These are phyloP conservation scores for Venturia canescens DNA, from an alignment of 1,140 invertebrate species.

Conservation along the genomic window DNA sequence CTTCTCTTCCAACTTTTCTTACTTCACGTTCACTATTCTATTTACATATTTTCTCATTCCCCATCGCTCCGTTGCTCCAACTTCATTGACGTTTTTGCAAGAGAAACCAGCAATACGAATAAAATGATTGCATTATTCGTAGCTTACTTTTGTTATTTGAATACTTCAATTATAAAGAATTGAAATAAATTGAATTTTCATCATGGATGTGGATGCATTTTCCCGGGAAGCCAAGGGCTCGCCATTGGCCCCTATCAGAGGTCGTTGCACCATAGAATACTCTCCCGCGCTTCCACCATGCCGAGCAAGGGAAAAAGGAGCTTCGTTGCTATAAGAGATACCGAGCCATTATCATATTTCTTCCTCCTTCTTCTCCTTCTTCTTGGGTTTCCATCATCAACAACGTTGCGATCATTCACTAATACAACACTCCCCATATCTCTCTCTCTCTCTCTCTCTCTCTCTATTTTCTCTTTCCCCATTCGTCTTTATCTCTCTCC, in stretches of 20 bases:
- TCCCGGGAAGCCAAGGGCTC: conserved; percentile 37
- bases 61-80: background rate
- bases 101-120: no score
- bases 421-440: conserved; percentile 31
- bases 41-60: background rate
- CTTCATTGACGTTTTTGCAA: background rate
- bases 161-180: background rate
- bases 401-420: background rate
- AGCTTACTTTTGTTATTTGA: no score
- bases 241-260: conserved; percentile 13
- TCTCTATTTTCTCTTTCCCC: conserved; percentile 13
- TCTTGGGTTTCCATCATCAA: conserved; percentile 38
- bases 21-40: background rate
- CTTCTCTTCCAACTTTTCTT: background rate
- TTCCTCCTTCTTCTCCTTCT: conserved; percentile 53
- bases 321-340: conserved; percentile 47
- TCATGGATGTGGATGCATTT: background rate
- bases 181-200: background rate
- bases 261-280: conserved; percentile 31
- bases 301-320: conserved; percentile 17
- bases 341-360: conserved; percentile 68
- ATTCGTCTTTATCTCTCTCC: no score
- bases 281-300: conserved; percentile 1
- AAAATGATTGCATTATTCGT: no score
- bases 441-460: conserved; percentile 14